Evolutionary conservation across 2,888 invertebrate genomes (phyloP), one percentile per base, ranked within the genome.

Genomic region (Ectemnius cavifrons): DNA sequence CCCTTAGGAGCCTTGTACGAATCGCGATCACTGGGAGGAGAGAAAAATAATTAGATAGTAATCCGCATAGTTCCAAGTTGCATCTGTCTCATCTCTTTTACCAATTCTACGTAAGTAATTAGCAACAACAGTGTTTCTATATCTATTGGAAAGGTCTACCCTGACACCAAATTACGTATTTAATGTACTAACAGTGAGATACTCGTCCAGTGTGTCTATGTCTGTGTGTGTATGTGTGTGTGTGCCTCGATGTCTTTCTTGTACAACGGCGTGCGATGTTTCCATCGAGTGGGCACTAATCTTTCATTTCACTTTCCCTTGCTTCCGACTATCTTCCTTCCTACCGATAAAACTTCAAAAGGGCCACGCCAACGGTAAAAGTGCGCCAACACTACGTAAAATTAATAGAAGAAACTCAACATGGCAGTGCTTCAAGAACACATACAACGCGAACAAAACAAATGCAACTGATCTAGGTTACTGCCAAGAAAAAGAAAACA

Each of bases 91-190:
- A 63, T 68, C 59, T 68, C 72, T 58, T 72, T 75, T 67, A 70
- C 71, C 71, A 71, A 76, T 23, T 73, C 79, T 83, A 80, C 73
- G 80, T 86, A 86, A 87, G 87, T 89, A 87, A 89, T 63, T 89
- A 89, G 87, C 88, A 89, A 90, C 87, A 90, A 89, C 86, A 88
- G 88, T 76, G 83, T 88, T 88, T 88, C 88, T 89, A 90, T 89
- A 87, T 87, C 89, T 90, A 52, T 52, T 16, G 84, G 90, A 91
- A 90, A 91, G 86, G 90, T 92, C 94, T 94, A 95, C 95, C 95
- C 95, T 95, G 95, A 95, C 95, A 95, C 94, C 94, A 95, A 95
- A 95, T 95, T 95, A 95, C 95, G 95, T 95, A 95, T 91, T 91
- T 95, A 94, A 95, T 94, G 94, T 95, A 94, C 94, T 93, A 92